Base-by-base conservation (phyloP, 1,140 invertebrate genomes). In the Leptoteleia sp. region DNA sequence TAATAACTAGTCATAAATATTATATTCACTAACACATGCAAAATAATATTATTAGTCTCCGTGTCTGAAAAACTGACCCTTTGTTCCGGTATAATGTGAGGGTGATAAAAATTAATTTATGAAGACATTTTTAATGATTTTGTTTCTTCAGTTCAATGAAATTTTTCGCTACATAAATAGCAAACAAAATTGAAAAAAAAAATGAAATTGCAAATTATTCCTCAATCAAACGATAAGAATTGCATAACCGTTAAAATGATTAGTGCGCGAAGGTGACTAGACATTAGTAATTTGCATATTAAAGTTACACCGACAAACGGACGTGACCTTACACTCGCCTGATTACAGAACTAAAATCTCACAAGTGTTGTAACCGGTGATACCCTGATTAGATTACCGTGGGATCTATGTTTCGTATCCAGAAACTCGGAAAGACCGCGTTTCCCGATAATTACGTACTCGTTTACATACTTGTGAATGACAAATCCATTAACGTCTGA, bases 341-440 rank as follows among this genome's bases (percentile, higher is more conserved):
- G 45, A 68, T 68, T 76, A 45, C 47, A 50, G 61, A 47, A 55
- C 54, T 45, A 19, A 76, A 76, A 68, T 76, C 61, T 68, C 54
- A 67, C 72, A 64, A 67, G 47, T 75, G 61, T 67, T 61, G 61
- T 61, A 75, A 76, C 38, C 29, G 6, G 55, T n/a, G 72, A 62
- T 76, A 76, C 62, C 72, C 38, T 37, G 72, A 76, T 76, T 76
- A 76, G 72, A 76, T 76, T 68, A 76, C 62, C 62, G 72, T 76
- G 72, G 72, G 72, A 76, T 67, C 37, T 31, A 43, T 75, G 59
- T 57, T 65, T 65, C 33, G 59, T n/a, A 59, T 48, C 59, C 48
- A 48, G 47, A 64, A 65, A 65, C 40, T 55, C 40, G 48, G 27
- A 62, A 55, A 64, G 59, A 59, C 71, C 16, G 13, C 52, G 61